A percentile compares a stretch with the other conserved stretches of the same genome.
phyloP scores from a whole-genome alignment of 2,797 vertebrate species.

The Eospalax fontanierii region DNA sequence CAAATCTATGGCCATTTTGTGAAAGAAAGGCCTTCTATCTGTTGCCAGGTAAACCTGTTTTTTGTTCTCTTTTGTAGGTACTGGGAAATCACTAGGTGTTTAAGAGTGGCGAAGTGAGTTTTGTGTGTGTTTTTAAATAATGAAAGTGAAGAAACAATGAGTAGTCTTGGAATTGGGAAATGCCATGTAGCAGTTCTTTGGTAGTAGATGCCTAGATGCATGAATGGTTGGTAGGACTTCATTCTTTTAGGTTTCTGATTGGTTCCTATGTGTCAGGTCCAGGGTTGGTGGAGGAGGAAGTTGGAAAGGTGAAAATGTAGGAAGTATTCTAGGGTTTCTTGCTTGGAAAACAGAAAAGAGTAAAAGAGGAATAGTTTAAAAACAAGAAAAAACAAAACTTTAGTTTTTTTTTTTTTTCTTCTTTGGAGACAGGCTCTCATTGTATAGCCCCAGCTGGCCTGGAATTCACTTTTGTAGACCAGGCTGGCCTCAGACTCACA shows the following conservation, averaged over 20 bases:
- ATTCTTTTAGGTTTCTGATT: background rate
- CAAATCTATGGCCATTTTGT: background rate
- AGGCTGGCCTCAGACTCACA: too few relatives aligned
- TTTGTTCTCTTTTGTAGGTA: background rate
- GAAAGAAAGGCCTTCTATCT: background rate
- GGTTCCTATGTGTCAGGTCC: background rate
- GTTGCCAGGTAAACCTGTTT: conserved; percentile 3
- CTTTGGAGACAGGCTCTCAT: too few relatives aligned
- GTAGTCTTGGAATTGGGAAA: background rate
- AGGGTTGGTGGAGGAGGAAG: background rate
- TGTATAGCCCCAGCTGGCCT: too few relatives aligned
- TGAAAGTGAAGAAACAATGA: conserved; percentile 35
- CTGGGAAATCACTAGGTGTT: conserved; percentile 40
- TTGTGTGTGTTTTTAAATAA: background rate
- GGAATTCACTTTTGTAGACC: too few relatives aligned
- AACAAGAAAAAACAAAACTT: background rate
- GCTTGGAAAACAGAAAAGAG: background rate
- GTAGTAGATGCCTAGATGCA: background rate
- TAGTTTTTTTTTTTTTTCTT: background rate
- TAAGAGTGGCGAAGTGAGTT: background rate
- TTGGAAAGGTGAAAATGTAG: background rate
- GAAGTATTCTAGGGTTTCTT: background rate
- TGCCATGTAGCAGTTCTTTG: background rate
- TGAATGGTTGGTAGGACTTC: background rate
- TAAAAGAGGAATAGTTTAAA: background rate